These are phyloP conservation scores for Triops longicaudatus DNA, from an alignment of 1,140 invertebrate species.

Conservation along the genomic window DNA sequence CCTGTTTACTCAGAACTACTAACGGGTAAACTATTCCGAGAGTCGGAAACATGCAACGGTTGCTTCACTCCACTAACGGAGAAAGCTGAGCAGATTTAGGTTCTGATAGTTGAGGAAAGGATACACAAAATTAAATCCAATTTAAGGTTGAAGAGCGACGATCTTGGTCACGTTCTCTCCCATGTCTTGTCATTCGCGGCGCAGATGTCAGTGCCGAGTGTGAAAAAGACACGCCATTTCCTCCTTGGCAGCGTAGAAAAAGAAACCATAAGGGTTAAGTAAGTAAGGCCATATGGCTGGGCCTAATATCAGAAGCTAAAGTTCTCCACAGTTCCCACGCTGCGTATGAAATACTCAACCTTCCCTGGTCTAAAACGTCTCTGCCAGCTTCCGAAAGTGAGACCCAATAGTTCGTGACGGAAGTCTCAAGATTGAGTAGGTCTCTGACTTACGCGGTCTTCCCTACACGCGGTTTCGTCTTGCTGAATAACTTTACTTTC, in stretches of 20 bases:
- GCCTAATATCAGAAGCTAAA: background rate
- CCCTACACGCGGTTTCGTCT: too few relatives aligned
- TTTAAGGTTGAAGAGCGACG: background rate
- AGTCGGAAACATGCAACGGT: too few relatives aligned
- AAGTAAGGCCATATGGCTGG: slow-evolving; percentile 6
- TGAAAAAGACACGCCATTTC: background rate
- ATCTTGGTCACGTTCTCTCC: background rate
- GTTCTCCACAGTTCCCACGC: too few relatives aligned
- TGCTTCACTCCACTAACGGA: too few relatives aligned
- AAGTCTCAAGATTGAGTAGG: too few relatives aligned
- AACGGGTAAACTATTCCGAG: too few relatives aligned
- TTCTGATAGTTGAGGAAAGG: background rate
- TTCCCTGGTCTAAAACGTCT: too few relatives aligned
- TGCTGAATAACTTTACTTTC: background rate
- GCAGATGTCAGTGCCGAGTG: background rate
- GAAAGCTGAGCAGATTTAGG: background rate
- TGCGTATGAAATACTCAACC: too few relatives aligned
- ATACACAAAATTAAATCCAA: background rate
- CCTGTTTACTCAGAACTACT: too few relatives aligned
- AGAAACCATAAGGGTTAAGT: background rate
- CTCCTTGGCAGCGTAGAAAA: background rate
- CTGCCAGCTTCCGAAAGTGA: too few relatives aligned
- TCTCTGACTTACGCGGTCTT: too few relatives aligned
- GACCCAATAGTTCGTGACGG: too few relatives aligned
- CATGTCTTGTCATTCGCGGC: background rate